Base-by-base conservation (phyloP, 2,888 invertebrate species). In the Rhagium mordax region DNA sequence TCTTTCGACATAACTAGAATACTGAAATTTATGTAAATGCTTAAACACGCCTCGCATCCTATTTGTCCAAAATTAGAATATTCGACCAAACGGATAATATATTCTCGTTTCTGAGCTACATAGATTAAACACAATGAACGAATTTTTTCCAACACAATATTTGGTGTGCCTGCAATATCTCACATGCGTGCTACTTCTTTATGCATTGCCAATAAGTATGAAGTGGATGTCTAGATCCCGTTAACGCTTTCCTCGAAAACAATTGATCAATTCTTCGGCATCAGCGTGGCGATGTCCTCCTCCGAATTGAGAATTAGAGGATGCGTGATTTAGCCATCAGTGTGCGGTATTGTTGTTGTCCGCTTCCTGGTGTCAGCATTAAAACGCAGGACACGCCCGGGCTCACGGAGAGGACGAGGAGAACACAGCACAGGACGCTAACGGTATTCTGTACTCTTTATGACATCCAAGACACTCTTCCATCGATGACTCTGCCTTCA, bases 391-490 rank as follows among this genome's bases (percentile, higher is more conserved):
- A 21, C 76, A 74, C 74, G 76, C 55, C 48, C 60, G 33, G 57
- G 67, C 57, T 57, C 41, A 49, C 59, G 47, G 68, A 67, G 66
- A 72, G 47, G 64, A 68, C 64, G 64, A 53, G 61, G 61, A 71
- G 76, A 79, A 61, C 15, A 24, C 55, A 71, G 76, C 76, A 79
- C 80, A 81, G 81, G 81, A 81, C 81, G 79, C 74, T 81, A 81
- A 81, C 81, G 81, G 81, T 80, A 78, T 68, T 68, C 70, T 53
- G 77, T 72, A 74, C 77, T 78, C 76, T 79, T 78, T 73, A 75
- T 60, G 72, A 77, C 48, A 59, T 66, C 65, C 41, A 29, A 69
- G 66, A 66, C 65, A 69, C 69, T 64, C 41, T 49, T 64, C 49
- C 49, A n/a, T 24, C 47, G 62, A 62, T 29, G 18, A 62, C n/a